These are phyloP conservation scores for Zenarchopterus dispar DNA, from an alignment of 2,797 vertebrate genomes.

Conservation along the genomic window DNA sequence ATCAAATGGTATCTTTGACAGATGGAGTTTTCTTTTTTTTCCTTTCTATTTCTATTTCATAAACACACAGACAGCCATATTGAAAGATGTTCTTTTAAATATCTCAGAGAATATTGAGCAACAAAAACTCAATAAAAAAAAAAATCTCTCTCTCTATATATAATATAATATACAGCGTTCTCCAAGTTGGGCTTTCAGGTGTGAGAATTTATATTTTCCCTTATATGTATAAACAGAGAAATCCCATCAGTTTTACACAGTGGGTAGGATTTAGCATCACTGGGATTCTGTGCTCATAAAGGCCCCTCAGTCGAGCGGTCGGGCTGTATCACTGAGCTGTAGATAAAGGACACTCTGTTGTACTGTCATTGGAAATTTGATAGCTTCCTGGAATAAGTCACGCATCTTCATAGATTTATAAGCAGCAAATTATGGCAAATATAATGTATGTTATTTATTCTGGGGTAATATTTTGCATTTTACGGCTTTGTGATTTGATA, in stretches of 20 bases:
- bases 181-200: too few relatives aligned
- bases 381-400: slow-evolving; percentile 53
- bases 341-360: slow-evolving; percentile 68
- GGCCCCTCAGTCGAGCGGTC: slow-evolving; percentile 51
- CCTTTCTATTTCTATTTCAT: too few relatives aligned
- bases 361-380: slow-evolving; percentile 66
- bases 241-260: slow-evolving; percentile 40
- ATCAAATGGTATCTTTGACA: neutral
- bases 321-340: slow-evolving; percentile 55
- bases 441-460: slow-evolving; percentile 41
- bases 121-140: too few relatives aligned
- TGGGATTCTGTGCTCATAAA: slow-evolving; percentile 55
- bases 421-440: slow-evolving; percentile 46
- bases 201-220: too few relatives aligned
- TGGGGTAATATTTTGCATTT: slow-evolving; percentile 36
- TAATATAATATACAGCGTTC: too few relatives aligned
- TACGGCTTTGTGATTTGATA: slow-evolving; percentile 36
- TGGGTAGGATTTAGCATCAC: slow-evolving; percentile 43
- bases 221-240: slow-evolving; percentile 15
- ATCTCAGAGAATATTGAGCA: too few relatives aligned
- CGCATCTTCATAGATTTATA: slow-evolving; percentile 57
- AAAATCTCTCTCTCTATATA: too few relatives aligned
- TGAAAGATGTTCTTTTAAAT: too few relatives aligned
- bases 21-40: neutral
- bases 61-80: too few relatives aligned